Evolutionary conservation across 2,888 invertebrate genomes (phyloP).

Genomic region (Ophion costatus): DNA sequence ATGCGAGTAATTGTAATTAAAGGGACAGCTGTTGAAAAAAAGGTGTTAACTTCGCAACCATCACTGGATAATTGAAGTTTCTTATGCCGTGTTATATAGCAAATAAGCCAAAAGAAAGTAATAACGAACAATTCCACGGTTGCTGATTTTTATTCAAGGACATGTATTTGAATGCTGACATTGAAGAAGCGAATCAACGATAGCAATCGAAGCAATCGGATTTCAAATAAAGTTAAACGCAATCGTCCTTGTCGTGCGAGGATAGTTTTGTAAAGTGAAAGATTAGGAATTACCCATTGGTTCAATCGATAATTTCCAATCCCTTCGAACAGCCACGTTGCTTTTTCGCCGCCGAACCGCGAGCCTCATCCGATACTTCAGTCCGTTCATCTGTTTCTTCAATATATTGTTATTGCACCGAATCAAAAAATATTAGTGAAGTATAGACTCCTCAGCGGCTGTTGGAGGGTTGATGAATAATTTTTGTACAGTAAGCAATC

Average conservation of each 20-base stretch:
- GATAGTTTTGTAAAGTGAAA: background rate
- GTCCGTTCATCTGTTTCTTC: background rate
- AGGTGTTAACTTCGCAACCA: background rate
- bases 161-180: background rate
- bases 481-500: constrained; percentile 6
- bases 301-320: background rate
- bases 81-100: background rate
- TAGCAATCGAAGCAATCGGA: background rate
- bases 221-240: background rate
- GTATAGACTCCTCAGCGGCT: background rate
- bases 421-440: background rate
- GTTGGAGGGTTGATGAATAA: background rate
- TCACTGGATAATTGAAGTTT: background rate
- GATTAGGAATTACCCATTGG: background rate
- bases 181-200: background rate
- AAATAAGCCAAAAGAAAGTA: background rate
- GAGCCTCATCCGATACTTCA: background rate
- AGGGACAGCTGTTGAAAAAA: background rate
- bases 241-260: background rate
- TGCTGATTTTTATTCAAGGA: background rate
- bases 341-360: background rate
- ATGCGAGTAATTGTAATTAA: constrained; percentile 3
- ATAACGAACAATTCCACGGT: too few relatives aligned
- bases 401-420: background rate
- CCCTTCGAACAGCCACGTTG: background rate